A percentile compares a stretch with the other conserved stretches of the same genome.
Evolutionary conservation across 23 tunicate species (phyloP).

Genomic region (Styela clava): DNA sequence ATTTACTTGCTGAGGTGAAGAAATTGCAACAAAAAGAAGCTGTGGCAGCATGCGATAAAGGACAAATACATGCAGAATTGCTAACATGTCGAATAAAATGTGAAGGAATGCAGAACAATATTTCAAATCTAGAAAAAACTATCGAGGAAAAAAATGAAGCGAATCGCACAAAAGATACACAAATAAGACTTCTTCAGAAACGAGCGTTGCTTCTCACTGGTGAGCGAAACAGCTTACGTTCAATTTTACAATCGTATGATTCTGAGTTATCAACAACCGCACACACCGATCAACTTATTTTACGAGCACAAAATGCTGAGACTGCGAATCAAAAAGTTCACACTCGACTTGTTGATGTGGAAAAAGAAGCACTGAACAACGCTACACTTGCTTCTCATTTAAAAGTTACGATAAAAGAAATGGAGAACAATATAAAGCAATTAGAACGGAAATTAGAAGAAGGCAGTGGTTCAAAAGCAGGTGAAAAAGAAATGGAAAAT

Average conservation of each 20-base stretch:
- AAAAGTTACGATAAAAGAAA: slow-evolving; percentile 1
- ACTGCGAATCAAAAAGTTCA: slow-evolving; percentile 50
- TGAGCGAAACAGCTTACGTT: slow-evolving; percentile 63
- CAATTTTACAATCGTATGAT: slow-evolving; percentile 70
- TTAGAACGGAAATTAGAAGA: slow-evolving; percentile 2
- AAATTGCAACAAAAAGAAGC: slow-evolving; percentile 23
- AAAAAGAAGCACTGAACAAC: slow-evolving; percentile 37
- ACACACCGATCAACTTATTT: slow-evolving; percentile 66
- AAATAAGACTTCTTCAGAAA: slow-evolving; percentile 36
- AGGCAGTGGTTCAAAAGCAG: not conserved
- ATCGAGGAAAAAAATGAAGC: slow-evolving; percentile 36
- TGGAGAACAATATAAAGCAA: not conserved
- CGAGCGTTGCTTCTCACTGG: slow-evolving; percentile 33
- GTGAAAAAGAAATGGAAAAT: not conserved
- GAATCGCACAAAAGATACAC: slow-evolving; percentile 24
- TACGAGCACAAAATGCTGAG: slow-evolving; percentile 43
- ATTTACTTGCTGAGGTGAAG: slow-evolving; percentile 5
- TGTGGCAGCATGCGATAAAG: not conserved
- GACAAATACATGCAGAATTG: not conserved
- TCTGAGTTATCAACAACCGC: slow-evolving; percentile 72
- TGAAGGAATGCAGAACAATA: not conserved
- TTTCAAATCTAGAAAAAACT: slow-evolving; percentile 3
- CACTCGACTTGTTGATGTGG: slow-evolving; percentile 35
- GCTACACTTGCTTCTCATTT: not conserved
- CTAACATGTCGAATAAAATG: not conserved